Base-by-base conservation (phyloP, 2,113 vertebrate genomes). In the Myotis yumanensis region DNA sequence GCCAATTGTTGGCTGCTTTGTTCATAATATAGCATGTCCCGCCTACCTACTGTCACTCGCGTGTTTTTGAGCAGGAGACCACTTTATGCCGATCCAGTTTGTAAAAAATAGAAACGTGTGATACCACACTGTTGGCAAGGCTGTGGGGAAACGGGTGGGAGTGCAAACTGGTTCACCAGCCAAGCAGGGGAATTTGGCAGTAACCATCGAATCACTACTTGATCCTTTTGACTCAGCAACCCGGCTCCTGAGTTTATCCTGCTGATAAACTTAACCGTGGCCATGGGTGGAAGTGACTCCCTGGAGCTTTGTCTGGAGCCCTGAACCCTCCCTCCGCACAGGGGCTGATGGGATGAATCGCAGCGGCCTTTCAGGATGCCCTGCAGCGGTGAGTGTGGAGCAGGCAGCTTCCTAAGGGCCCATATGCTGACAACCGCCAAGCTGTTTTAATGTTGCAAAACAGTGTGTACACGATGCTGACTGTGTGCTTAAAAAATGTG, bases 371-470 rank as follows among this genome's bases (percentile, higher is more conserved):
- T 57, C 54, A 51, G 48, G n/a, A 23, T 22, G 1, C 11, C 18
- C 62, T 35, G 66, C 8, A n/a, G 37, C 89, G 43, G 2, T 9
- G 23, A 79, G 15, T 12, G 35, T 43, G 12, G 51, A 72, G 0
- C 0, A 23, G 57, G 22, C 57, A 5, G 40, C 8, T 57, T 79
- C 72, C 43, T 20, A 1, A 3, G 43, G 35, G 68, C 23, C 0
- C 0, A 14, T 32, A 4, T 3, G 30, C 1, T 16, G 46, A 86
- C 88, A 28, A 18, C 3, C 20, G 1, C 23, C 48, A 22, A 16
- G 1, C 30, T 35, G 22, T 20, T 43, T 35, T 25, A 20, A 14
- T 32, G 15, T 68, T 32, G 22, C 32, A 77, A 87, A 84, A 37
- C 12, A 2, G 5, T 35, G n/a, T 62, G n/a, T 37, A 64, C 83